Evolutionary conservation across 92 coral and sea anemone species (phyloP).

Genomic region (Parazoanthus swiftii): DNA sequence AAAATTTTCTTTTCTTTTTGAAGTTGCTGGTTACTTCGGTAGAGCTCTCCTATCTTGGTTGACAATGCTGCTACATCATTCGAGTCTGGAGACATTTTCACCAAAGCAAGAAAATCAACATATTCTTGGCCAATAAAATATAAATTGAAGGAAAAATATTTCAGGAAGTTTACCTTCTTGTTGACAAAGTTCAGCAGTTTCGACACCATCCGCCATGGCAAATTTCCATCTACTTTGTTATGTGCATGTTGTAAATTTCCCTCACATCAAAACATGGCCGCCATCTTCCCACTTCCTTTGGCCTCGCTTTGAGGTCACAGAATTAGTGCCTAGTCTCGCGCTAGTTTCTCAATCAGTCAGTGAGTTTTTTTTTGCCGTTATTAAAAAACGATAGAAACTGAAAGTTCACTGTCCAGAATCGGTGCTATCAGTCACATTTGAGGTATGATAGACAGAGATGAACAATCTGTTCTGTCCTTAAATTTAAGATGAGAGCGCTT

Average conservation of each 20-base stretch:
- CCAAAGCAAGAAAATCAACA: conserved; percentile 1
- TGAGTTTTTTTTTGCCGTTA: too few species aligned
- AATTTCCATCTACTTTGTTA: conserved; percentile 44
- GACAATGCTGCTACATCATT: conserved; percentile 57
- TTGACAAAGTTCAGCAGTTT: conserved; percentile 35
- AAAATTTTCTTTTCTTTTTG: conserved; percentile 57
- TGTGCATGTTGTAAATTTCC: conserved; percentile 32
- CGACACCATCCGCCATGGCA: conserved; percentile 40
- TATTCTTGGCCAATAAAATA: not conserved
- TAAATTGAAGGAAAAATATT: not conserved
- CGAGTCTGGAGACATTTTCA: conserved; percentile 53
- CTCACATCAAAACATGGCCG: conserved; percentile 56
- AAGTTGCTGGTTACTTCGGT: conserved; percentile 64
- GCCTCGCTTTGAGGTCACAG: conserved; percentile 63
- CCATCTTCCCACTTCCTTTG: conserved; percentile 63
- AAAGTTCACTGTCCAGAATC: not conserved
- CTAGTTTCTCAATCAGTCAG: too few species aligned
- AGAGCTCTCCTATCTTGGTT: conserved; percentile 63
- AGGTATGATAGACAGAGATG: too few species aligned
- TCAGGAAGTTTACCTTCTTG: conserved; percentile 24
- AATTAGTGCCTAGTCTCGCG: conserved; percentile 30
- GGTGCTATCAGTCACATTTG: too few species aligned
- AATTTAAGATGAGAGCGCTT: too few species aligned
- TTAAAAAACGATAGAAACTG: too few species aligned
- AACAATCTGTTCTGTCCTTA: too few species aligned